A percentile compares a stretch with the other conserved stretches of the same genome.
phyloP scores from a whole-genome alignment of 1,140 invertebrate genomes.

The Drosophila suzukii region DNA sequence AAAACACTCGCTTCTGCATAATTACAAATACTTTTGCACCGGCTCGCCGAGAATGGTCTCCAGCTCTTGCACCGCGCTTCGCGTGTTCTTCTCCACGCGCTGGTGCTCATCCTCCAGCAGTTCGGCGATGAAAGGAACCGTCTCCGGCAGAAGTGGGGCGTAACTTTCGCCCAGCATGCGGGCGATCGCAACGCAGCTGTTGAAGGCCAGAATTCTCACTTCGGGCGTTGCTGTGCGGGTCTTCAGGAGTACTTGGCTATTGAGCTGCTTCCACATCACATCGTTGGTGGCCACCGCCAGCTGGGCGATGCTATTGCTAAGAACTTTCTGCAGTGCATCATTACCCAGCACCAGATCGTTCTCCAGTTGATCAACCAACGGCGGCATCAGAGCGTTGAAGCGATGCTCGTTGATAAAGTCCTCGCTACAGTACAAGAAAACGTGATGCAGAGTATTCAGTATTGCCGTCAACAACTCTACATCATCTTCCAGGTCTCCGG shows the following conservation, averaged over 20 bases:
- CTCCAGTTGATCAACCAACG: constrained; percentile 95
- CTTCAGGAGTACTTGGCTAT: constrained; percentile 95
- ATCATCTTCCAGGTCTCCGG: constrained; percentile 85
- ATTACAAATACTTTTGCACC: constrained; percentile 92
- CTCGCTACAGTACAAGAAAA: constrained; percentile 93
- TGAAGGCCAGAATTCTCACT: constrained; percentile 87
- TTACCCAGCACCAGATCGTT: constrained; percentile 88
- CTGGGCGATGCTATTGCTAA: constrained; percentile 92
- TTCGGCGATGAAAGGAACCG: constrained; percentile 93
- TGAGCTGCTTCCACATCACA: constrained; percentile 93
- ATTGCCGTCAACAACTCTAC: constrained; percentile 88
- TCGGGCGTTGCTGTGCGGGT: constrained; percentile 90
- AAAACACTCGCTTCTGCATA: no score
- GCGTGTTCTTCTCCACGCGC: constrained; percentile 90
- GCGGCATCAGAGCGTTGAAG: constrained; percentile 93
- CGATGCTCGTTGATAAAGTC: constrained; percentile 93
- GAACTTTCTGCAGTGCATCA: constrained; percentile 86
- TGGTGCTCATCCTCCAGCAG: constrained; percentile 93
- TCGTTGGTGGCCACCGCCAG: constrained; percentile 94
- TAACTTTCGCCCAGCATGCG: constrained; percentile 92
- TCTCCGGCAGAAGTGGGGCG: constrained; percentile 91
- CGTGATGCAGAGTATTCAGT: constrained; percentile 89
- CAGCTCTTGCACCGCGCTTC: constrained; percentile 90
- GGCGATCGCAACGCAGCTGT: constrained; percentile 89
- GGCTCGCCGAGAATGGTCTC: constrained; percentile 94